phyloP scores from a whole-genome alignment of 2,888 invertebrate genomes.

The Malthinus flaveolus region DNA sequence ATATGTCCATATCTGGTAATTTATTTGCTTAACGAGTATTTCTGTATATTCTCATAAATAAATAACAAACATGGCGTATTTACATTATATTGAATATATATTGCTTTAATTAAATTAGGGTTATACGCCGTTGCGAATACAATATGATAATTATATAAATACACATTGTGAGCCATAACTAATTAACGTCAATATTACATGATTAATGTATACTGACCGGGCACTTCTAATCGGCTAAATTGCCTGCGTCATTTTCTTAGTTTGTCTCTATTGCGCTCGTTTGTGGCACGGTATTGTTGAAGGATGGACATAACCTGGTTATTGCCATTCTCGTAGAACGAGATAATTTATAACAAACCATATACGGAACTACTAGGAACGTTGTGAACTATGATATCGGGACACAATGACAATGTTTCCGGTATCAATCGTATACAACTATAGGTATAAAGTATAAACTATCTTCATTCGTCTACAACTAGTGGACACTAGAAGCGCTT shows the following conservation, averaged over 20 bases:
- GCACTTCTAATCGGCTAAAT: constrained; percentile 38
- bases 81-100: constrained; percentile 45
- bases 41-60: constrained; percentile 18
- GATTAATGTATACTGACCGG: constrained; percentile 49
- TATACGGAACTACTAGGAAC: constrained; percentile 22
- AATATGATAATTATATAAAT: constrained; percentile 54
- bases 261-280: constrained; percentile 15
- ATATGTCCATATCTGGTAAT: constrained; percentile 34
- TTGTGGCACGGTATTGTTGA: background rate
- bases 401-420: constrained; percentile 49
- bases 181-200: constrained; percentile 53
- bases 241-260: constrained; percentile 35
- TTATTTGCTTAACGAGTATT: constrained; percentile 32
- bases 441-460: too few species aligned
- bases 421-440: constrained; percentile 31
- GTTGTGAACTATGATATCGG: constrained; percentile 40
- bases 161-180: constrained; percentile 51
- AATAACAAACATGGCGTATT: constrained; percentile 30
- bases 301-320: constrained; percentile 10
- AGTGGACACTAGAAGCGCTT: too few species aligned
- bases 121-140: constrained; percentile 43
- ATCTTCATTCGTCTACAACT: too few species aligned
- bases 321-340: constrained; percentile 12
- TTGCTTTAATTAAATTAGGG: constrained; percentile 50
- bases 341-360: constrained; percentile 22